Base-by-base conservation (phyloP, 2,888 invertebrate genomes). In the Congeria kusceri region DNA sequence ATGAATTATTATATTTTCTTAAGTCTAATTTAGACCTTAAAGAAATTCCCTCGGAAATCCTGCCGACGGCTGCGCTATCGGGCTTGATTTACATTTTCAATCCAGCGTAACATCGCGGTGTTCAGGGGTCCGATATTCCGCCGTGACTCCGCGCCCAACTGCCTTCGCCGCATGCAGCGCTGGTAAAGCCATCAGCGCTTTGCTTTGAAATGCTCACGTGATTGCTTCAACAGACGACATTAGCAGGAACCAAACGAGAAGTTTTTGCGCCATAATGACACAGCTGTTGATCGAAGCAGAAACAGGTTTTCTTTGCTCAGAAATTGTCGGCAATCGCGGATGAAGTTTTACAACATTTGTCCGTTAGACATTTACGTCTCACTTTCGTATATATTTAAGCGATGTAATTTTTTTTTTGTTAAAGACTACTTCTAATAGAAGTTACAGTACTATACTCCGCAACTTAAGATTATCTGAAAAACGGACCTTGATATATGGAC, bases 171-270 rank as follows among this genome's bases (percentile, higher is more conserved):
- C 32, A 67, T 67, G 70, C 46, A 64, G 28, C 27, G 69, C 80
- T 78, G 83, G 58, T 53, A 63, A 68, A 76, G 49, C 63, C 69
- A 79, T 83, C 77, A 83, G 27, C 57, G 32, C 28, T 56, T 39
- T 27, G 79, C 83, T 83, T 77, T 79, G 83, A 79, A 57, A 73
- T 77, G 58, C 75, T 59, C 39, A 18, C 67, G 27, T 77, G 82
- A 82, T 82, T 67, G 69, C 20, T 76, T 80, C 76, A 29, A 53
- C 80, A 80, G 65, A 67, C 71, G 71, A 76, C 66, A 68, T 68
- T 72, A 71, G 80, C 53, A 68, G 58, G 75, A 80, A 76, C 72
- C 46, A 56, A 62, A 69, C 56, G 62, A 39, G 64, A 53, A 68
- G 57, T 75, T 77, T 75, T 75, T 70, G 68, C 61, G 65, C 75